phyloP scores from a whole-genome alignment of 2,797 vertebrate species.

The Cirrhinus mrigala region DNA sequence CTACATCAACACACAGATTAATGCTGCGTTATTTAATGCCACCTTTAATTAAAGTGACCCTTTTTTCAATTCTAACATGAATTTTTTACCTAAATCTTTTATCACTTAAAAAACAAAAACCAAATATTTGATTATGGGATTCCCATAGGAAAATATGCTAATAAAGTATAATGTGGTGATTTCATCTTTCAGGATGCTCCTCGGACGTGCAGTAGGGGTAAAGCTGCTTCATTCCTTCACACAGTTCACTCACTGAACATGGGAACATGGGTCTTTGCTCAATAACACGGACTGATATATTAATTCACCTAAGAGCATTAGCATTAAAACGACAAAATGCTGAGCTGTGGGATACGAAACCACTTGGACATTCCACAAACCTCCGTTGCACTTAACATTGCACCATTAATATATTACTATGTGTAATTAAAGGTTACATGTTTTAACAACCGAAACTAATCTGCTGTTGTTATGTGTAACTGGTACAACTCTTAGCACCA shows the following conservation, averaged over 20 bases:
- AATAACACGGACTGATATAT: constrained; percentile 11
- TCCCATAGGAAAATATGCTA: not conserved
- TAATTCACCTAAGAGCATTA: constrained; percentile 25
- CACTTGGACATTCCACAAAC: constrained; percentile 15
- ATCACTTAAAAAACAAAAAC: not conserved
- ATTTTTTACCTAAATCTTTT: no score
- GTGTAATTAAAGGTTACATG: not conserved
- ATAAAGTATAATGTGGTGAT: not conserved
- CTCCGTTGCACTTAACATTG: not conserved
- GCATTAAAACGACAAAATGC: constrained; percentile 21
- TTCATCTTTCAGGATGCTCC: not conserved
- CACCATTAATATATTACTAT: constrained; percentile 14
- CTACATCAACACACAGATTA: no score
- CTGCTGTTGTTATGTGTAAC: not conserved
- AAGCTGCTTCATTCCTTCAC: not conserved
- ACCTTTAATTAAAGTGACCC: no score
- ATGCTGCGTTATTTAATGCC: no score
- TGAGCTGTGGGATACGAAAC: constrained; percentile 10
- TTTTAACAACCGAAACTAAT: not conserved
- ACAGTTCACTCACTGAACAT: not conserved
- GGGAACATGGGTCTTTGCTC: constrained; percentile 18
- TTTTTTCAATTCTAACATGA: no score
- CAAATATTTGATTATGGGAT: not conserved
- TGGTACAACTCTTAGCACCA: not conserved
- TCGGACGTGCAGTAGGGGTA: not conserved